Evolutionary conservation across 2,797 vertebrate species (phyloP), one percentile per base, ranked within the genome.

Genomic region (Apodemus agrarius): DNA sequence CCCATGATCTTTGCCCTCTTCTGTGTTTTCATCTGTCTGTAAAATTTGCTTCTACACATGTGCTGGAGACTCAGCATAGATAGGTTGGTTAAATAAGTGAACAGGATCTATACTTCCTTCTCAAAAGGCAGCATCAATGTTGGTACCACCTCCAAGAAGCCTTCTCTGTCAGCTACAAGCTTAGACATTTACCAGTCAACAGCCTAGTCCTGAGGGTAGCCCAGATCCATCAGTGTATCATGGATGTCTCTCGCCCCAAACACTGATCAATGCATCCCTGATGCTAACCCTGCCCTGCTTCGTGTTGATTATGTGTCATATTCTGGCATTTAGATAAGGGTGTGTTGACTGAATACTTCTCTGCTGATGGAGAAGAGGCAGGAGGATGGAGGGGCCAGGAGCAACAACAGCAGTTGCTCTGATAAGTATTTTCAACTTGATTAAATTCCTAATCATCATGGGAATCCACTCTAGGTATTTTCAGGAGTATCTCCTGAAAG

Each of bases 191-290:
- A 2, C 17, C 4, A 43, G 1, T 78, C 24, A n/a, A 1, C 17
- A 37, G 29, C 46, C 8, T 10, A 9, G 34, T 72, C 46, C 65
- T 37, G 5, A 52, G 34, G 14, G 4, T 29, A 21, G 2, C 37
- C 59, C 0, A 13, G 46, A 6, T 29, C 2, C 40, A 31, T 22
- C 3, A 16, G 8, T 26, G 4, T 43, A 16, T 1, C 34, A 2
- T 43, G 74, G 19, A 34, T 21, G 2, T 52, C 67, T 78, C 11
- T 65, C 0, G 6, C 16, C 49, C 11, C 5, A 11, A 9, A 22
- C 2, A 19, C 14, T 24, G 61, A 57, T 26, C 19, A 26, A n/a
- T 89, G 10, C 8, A 1, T 57, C 7, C 40, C 37, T 26, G 40
- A 9, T n/a, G 9, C 10, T 72, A n/a, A 34, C 6, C 22, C 43